Conservation (phyloP, 2,797 vertebrate genomes). For the Sandelia bainsii region DNA sequence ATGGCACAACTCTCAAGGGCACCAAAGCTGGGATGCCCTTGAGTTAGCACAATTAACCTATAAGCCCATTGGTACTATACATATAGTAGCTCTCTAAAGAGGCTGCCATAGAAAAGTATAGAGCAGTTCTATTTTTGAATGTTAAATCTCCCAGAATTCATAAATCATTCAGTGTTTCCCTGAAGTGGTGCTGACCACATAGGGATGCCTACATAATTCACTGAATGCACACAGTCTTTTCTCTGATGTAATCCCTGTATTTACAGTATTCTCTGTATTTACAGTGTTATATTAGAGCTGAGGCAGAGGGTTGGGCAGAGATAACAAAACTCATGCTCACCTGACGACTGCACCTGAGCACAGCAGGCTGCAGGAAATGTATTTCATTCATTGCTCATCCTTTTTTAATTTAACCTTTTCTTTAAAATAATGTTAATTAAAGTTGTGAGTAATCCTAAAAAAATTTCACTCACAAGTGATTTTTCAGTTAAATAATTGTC, state of each 20-base stretch:
- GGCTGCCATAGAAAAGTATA: constrained; percentile 29
- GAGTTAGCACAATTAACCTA: constrained; percentile 72
- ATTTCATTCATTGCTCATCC: not conserved
- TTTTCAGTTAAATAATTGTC: not conserved
- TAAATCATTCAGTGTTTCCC: constrained; percentile 72
- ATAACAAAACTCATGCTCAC: constrained; percentile 13
- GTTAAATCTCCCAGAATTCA: constrained; percentile 60
- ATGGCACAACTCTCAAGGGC: constrained; percentile 46
- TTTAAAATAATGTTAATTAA: too few species aligned
- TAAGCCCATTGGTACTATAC: constrained; percentile 56
- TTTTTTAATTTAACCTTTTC: not conserved
- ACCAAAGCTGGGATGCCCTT: constrained; percentile 55
- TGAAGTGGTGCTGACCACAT: constrained; percentile 54
- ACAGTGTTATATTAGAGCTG: constrained; percentile 2
- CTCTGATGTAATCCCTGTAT: constrained; percentile 26
- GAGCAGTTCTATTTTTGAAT: constrained; percentile 40
- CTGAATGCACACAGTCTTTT: constrained; percentile 12
- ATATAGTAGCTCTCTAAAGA: constrained; percentile 55
- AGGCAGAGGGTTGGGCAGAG: not conserved
- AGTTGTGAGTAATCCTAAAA: not conserved
- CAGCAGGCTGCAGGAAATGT: not conserved
- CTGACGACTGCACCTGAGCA: constrained; percentile 10
- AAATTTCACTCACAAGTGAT: not conserved
- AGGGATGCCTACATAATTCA: constrained; percentile 31
- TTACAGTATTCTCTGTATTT: constrained; percentile 29